Evolutionary conservation across 2,797 vertebrate genomes (phyloP).

Genomic region (Pantherophis alleghaniensis): DNA sequence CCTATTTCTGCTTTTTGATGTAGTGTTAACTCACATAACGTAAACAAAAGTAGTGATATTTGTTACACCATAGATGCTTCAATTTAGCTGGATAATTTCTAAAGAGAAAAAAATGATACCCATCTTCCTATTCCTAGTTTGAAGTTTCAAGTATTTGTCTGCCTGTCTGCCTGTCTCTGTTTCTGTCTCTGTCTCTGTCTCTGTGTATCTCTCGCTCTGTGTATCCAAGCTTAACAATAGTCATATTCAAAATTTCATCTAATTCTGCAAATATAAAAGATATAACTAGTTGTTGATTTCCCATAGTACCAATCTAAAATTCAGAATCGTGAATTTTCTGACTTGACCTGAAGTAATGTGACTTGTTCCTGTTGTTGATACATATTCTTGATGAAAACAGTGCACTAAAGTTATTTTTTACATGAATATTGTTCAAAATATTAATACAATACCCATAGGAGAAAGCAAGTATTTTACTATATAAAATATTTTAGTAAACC

Average conservation of each 20-base stretch:
- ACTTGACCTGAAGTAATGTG: neutral
- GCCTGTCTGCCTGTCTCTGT: too few species aligned
- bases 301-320: neutral
- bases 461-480: neutral
- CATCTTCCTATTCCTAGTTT: neutral
- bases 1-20: neutral
- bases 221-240: neutral
- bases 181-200: neutral
- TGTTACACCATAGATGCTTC: neutral
- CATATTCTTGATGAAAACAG: neutral
- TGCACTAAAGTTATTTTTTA: neutral
- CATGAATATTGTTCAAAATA: neutral
- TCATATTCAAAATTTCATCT: neutral
- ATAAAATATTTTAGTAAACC: neutral
- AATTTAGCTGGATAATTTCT: neutral
- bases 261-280: neutral
- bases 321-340: neutral
- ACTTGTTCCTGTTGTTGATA: neutral
- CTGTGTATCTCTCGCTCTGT: accelerated
- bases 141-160: neutral
- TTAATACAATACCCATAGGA: neutral
- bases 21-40: neutral
- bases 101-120: neutral
- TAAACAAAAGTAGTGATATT: neutral
- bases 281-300: neutral